Evolutionary conservation across 30 jellyfish, hydroid and myxozoan genomes (phyloP).

Genomic region (Hydractinia echinata): DNA sequence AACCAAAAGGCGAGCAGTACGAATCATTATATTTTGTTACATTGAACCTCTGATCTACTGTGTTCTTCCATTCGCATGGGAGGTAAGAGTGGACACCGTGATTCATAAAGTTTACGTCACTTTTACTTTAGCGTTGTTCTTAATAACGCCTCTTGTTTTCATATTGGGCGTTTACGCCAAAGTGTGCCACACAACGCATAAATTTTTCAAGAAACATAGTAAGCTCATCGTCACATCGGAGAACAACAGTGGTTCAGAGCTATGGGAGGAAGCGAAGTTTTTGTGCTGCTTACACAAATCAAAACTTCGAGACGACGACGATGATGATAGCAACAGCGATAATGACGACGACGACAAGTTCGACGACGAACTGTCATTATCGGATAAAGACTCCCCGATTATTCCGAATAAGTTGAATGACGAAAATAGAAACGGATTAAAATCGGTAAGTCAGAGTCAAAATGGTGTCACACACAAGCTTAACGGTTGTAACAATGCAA

Average conservation of each 20-base stretch:
- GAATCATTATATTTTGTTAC: conserved; percentile 46
- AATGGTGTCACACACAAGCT: not conserved
- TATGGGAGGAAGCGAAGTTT: conserved; percentile 13
- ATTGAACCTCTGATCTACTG: conserved; percentile 46
- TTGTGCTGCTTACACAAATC: conserved; percentile 10
- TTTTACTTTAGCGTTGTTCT: conserved; percentile 49
- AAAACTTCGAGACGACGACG: not conserved
- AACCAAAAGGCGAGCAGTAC: conserved; percentile 49
- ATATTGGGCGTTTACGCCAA: conserved; percentile 49
- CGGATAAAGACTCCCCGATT: not conserved
- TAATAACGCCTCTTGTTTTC: conserved; percentile 60
- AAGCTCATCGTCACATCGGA: not conserved
- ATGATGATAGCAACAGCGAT: not conserved
- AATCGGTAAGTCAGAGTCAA: not conserved
- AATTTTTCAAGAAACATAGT: not conserved
- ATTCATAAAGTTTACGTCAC: conserved; percentile 37
- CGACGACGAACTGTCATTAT: not conserved
- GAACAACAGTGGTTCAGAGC: not conserved
- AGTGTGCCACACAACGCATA: conserved; percentile 4
- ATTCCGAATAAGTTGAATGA: not conserved
- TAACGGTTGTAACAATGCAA: no score
- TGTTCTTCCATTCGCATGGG: conserved; percentile 68
- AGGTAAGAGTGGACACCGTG: not conserved
- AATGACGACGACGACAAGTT: not conserved
- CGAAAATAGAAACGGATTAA: not conserved